Base-by-base conservation (phyloP, 2,888 invertebrate species). In the Leptinotarsa tumamoca region DNA sequence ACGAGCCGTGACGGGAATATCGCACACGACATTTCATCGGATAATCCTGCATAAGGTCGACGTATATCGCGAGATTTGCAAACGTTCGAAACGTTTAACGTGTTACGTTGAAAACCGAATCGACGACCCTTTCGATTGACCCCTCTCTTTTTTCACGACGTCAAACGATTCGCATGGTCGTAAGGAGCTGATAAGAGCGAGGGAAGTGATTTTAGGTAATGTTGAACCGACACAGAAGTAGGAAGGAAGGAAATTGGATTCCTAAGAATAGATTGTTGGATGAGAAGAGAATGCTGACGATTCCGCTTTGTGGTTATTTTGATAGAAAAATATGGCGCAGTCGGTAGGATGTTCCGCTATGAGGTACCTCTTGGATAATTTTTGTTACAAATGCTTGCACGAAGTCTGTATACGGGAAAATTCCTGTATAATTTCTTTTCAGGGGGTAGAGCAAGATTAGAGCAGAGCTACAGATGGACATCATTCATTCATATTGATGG, bases 1-100 rank as follows among this genome's bases (percentile, higher is more conserved):
- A 61, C 81, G 79, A 74, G 78, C 80, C 82, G 82, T 82, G 82
- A 83, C 81, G 78, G 74, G 81, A 83, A 84, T 84, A 81, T 80
- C 79, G 80, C 80, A 78, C 82, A 79, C 81, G 82, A 82, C 81
- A 80, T 63, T 82, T 82, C 79, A 80, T 81, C 79, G 80, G 79
- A 79, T 82, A 79, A 80, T 80, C 77, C 73, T 67, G 74, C 76
- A 78, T 77, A 77, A 78, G 75, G 71, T 43, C 14, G 63, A 18
- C 43, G 63, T 63, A 69, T 73, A 52, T 56, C 18, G 43, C 43
- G 63, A 43, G 43, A 63, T 63, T 63, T 63, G 33, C 43, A 43
- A 63, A 63, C 63, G 63, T 63, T 63, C 43, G 63, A 63, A 63
- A 63, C 63, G 63, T 63, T 63, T n/a, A 63, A 63, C 54, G 51